phyloP scores from a whole-genome alignment of 35 echinoderm and acorn worm genomes.

The Lytechinus variegatus region DNA sequence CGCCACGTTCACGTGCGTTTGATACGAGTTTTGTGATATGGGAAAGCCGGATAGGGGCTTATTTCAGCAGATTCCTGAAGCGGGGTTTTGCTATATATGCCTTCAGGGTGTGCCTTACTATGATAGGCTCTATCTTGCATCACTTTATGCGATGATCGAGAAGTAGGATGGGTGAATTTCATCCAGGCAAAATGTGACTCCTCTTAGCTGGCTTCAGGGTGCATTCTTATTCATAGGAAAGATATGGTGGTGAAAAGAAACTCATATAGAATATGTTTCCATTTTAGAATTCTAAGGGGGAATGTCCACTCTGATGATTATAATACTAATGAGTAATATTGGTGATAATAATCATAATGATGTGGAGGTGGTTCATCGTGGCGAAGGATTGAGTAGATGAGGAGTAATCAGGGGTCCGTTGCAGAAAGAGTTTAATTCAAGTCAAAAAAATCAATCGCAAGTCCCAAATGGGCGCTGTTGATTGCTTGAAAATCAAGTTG shows the following conservation, averaged over 20 bases:
- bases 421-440: no score
- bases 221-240: neutral
- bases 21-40: constrained; percentile 25
- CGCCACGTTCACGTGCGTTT: neutral
- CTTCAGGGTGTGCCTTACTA: neutral
- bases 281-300: neutral
- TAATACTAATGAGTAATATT: no score
- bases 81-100: neutral
- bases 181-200: constrained; percentile 9
- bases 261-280: neutral
- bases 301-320: neutral
- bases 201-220: neutral
- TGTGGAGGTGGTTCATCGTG: no score
- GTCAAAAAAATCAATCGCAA: no score
- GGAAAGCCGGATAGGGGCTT: constrained; percentile 27
- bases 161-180: neutral
- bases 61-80: neutral
- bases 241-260: neutral
- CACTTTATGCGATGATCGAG: neutral
- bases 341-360: no score
- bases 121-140: neutral
- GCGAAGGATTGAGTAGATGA: no score
- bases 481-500: no score
- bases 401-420: no score
- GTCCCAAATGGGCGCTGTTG: no score